Percentiles rank a stretch among this genome's conserved stretches.
These are phyloP conservation scores for Mus pahari DNA, from an alignment of 2,113 vertebrate species.

Conservation along the genomic window DNA sequence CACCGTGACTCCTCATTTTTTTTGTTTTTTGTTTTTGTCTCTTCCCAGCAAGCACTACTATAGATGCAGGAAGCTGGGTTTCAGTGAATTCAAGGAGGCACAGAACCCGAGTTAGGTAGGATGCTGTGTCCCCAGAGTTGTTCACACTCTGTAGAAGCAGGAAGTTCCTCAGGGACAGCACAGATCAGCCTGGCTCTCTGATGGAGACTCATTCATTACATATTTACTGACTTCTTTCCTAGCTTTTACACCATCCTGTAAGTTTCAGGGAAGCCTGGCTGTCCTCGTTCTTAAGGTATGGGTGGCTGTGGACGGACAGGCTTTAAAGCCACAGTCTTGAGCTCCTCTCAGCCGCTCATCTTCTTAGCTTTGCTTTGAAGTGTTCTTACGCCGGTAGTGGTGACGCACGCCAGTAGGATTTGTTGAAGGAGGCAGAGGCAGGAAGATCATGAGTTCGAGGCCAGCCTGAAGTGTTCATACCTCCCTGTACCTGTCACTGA, in stretches of 20 bases:
- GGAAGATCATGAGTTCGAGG: too few species aligned
- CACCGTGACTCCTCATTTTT: too few species aligned
- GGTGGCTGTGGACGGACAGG: too few species aligned
- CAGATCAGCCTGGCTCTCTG: neutral
- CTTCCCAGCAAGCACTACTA: neutral
- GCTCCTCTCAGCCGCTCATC: neutral
- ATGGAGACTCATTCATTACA: neutral
- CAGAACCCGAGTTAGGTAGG: neutral
- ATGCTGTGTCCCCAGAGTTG: too few species aligned
- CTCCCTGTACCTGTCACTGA: too few species aligned
- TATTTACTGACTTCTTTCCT: neutral
- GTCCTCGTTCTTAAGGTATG: too few species aligned
- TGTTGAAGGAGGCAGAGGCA: too few species aligned
- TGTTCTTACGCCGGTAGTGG: too few species aligned
- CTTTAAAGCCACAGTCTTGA: neutral
- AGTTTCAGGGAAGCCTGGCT: neutral
- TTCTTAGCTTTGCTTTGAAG: neutral
- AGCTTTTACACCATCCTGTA: neutral
- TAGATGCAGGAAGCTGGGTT: neutral
- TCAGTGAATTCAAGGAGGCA: neutral
- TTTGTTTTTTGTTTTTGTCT: too few species aligned
- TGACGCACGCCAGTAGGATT: too few species aligned
- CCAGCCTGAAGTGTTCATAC: neutral
- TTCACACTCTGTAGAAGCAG: too few species aligned
- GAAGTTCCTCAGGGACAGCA: neutral